These are phyloP conservation scores for Tyto alba DNA, from an alignment of 2,113 vertebrate genomes.

Conservation along the genomic window DNA sequence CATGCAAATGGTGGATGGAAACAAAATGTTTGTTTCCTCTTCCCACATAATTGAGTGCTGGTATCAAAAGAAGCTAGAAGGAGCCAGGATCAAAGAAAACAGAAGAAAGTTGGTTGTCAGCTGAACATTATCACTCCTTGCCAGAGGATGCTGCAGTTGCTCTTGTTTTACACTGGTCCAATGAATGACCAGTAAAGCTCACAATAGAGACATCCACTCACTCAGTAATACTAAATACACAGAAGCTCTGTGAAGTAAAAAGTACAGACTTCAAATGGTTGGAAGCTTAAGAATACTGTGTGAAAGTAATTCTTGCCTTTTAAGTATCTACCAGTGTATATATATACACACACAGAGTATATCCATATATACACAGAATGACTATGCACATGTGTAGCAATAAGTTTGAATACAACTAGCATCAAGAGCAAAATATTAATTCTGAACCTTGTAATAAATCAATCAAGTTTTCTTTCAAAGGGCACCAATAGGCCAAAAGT, in stretches of 20 bases:
- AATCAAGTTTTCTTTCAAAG: not conserved
- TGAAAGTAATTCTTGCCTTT: not conserved
- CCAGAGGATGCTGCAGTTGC: not conserved
- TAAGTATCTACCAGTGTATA: not conserved
- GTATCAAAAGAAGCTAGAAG: not conserved
- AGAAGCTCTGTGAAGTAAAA: not conserved
- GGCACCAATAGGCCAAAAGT: not conserved
- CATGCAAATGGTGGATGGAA: not conserved
- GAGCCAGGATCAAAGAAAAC: not conserved
- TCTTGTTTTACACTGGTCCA: not conserved
- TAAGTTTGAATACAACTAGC: not conserved
- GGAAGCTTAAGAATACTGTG: not conserved
- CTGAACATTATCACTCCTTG: not conserved
- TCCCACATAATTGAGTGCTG: not conserved
- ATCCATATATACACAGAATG: not conserved
- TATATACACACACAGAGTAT: not conserved
- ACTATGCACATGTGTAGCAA: fast-evolving
- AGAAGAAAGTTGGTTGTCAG: not conserved
- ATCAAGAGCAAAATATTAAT: not conserved
- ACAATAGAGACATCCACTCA: not conserved
- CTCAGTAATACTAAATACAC: not conserved
- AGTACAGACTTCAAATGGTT: not conserved
- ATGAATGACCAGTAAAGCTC: not conserved
- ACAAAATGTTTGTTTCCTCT: not conserved
- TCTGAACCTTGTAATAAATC: not conserved